These are phyloP conservation scores for Coboldia fuscipes DNA, from an alignment of 1,140 invertebrate species.

Conservation along the genomic window DNA sequence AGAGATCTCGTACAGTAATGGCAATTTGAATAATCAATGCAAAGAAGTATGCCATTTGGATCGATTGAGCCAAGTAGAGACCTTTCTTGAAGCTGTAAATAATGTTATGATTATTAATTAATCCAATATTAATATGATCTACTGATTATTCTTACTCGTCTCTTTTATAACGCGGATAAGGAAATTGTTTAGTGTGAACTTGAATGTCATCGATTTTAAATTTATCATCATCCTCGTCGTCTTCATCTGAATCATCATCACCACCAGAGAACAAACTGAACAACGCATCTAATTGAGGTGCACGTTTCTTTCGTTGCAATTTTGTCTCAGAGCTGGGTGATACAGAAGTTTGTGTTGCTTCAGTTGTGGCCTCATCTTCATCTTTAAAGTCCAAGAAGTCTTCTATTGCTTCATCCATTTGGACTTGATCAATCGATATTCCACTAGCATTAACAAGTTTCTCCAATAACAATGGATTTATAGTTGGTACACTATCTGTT, in stretches of 20 bases:
- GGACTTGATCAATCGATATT: background rate
- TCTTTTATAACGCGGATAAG: constrained; percentile 39
- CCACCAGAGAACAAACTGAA: background rate
- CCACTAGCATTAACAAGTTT: background rate
- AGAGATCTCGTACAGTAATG: constrained; percentile 32
- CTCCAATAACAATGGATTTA: background rate
- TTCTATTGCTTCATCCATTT: background rate
- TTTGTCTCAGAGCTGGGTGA: background rate
- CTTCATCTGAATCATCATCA: background rate
- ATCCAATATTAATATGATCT: background rate
- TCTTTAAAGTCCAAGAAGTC: background rate
- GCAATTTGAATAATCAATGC: constrained; percentile 36
- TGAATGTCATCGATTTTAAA: constrained; percentile 21
- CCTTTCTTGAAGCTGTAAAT: constrained; percentile 34
- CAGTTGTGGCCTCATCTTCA: background rate
- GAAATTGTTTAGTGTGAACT: constrained; percentile 38
- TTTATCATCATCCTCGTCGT: background rate
- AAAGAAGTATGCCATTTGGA: constrained; percentile 37
- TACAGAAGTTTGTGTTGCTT: background rate
- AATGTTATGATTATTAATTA: background rate
- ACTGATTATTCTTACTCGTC: constrained; percentile 26
- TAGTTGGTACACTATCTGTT: constrained; percentile 1
- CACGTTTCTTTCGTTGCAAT: background rate
- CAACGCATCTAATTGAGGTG: background rate
- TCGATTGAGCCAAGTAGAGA: constrained; percentile 35